A percentile compares a stretch with the other conserved stretches of the same genome.
phyloP scores from a whole-genome alignment of 2,888 invertebrate genomes.

The Cryptocheilus praepositus region DNA sequence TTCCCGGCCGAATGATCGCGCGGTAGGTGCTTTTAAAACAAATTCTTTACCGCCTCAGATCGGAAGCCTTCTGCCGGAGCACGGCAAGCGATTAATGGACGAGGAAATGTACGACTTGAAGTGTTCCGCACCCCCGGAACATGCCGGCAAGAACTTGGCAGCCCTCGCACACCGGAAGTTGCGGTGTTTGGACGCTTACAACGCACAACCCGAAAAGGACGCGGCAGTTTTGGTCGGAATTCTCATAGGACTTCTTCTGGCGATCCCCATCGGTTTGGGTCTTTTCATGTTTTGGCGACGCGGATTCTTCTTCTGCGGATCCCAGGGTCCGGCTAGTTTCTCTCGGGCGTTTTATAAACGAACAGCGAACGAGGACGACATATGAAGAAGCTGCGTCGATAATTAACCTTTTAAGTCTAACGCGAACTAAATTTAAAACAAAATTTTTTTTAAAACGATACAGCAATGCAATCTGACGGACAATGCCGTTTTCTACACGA shows the following conservation, averaged over 20 bases:
- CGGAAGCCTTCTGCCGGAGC: constrained; percentile 58
- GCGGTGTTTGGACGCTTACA: constrained; percentile 82
- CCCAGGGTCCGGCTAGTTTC: constrained; percentile 78
- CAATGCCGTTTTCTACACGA: too few species aligned
- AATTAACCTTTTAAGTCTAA: too few species aligned
- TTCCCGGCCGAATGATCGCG: too few species aligned
- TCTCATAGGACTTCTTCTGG: constrained; percentile 81
- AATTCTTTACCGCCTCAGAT: constrained; percentile 54
- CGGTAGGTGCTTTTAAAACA: too few species aligned
- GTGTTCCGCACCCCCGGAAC: constrained; percentile 82
- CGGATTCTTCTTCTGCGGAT: constrained; percentile 80
- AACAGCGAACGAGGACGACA: constrained; percentile 78
- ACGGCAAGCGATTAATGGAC: constrained; percentile 58
- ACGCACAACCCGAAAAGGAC: constrained; percentile 81
- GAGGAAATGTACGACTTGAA: constrained; percentile 65
- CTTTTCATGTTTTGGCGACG: constrained; percentile 80
- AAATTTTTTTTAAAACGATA: too few species aligned
- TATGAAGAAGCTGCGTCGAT: constrained; percentile 19
- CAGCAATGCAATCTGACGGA: too few species aligned
- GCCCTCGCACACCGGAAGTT: constrained; percentile 79
- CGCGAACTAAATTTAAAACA: too few species aligned
- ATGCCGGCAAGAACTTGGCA: constrained; percentile 78
- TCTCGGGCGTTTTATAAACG: constrained; percentile 85
- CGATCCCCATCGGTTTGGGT: constrained; percentile 81
- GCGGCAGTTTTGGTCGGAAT: constrained; percentile 83